Evolutionary conservation across 2,888 invertebrate genomes (phyloP).

Genomic region (Adela reaumurella): DNA sequence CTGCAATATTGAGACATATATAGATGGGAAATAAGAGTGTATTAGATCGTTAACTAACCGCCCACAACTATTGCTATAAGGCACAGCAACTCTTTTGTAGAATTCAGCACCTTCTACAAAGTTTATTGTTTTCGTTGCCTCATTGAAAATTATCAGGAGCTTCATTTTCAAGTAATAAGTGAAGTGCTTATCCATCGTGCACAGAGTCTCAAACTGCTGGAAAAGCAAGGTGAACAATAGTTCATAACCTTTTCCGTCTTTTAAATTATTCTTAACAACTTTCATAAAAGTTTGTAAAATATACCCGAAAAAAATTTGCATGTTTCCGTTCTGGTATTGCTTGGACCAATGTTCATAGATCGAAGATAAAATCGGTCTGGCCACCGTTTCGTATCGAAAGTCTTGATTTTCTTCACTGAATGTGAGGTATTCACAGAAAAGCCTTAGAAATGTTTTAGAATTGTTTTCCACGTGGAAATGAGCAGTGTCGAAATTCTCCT

Average conservation of each 20-base stretch:
- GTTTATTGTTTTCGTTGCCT: background rate
- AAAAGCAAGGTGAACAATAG: background rate
- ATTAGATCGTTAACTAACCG: background rate
- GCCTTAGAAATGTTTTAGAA: background rate
- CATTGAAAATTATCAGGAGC: background rate
- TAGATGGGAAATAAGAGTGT: background rate
- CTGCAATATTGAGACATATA: background rate
- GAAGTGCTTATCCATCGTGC: background rate
- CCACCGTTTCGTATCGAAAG: background rate
- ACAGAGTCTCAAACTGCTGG: background rate
- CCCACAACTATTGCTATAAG: background rate
- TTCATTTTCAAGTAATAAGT: background rate
- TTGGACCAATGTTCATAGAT: background rate
- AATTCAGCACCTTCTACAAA: no score
- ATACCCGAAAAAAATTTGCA: background rate
- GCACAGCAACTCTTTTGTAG: background rate
- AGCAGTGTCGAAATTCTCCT: background rate
- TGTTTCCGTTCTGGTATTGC: background rate
- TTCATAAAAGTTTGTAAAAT: background rate
- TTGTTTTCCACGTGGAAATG: background rate
- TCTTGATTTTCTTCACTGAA: background rate
- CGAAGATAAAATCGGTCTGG: background rate
- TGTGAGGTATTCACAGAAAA: background rate
- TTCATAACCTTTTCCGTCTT: no score
- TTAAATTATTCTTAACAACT: no score